Base-by-base conservation (phyloP, 2,797 vertebrate species). In the Eulemur albifrons region DNA sequence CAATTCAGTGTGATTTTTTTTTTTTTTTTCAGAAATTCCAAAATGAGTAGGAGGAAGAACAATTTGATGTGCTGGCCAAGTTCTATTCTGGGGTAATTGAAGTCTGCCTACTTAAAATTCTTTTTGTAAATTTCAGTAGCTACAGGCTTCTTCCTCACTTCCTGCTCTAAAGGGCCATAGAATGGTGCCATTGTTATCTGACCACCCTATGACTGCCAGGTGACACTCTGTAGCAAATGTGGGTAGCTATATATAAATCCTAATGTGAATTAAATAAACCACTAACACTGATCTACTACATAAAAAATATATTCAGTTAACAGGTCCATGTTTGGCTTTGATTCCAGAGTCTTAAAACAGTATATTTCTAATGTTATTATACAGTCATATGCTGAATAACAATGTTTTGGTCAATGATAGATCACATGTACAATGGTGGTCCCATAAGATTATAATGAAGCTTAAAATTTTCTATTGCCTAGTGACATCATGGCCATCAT, bases 11-110 rank as follows among this genome's bases (percentile, higher is more conserved):
- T 35, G 61, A 45, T 75, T 67, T 72, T 79, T 54, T 54, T 38
- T 38, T 38, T 54, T 63, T 89, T 89, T 93, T 89, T 57, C 90
- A 91, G 67, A 95, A 97, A 97, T 94, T 96, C 79, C 86, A 97
- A 95, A 97, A 97, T 95, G 87, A 97, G 95, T 90, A 96, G 90
- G 97, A 97, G 79, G 97, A 97, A 96, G 86, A 94, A 95, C 88
- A 97, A 95, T 97, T 95, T 94, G 73, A 35, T 90, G 57, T 92
- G 48, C 76, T 90, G 86, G 97, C 93, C 93, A 96, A 97, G 84
- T 96, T 96, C 91, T 97, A 96, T 95, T 97, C 94, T 85, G 79
- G 88, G 57, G 69, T 92, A 97, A 94, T 96, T 96, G 90, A 97
- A 97, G 94, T 88, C 93, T 94, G 76, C 89, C 84, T 88, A 61